Percentiles rank a stretch among this genome's conserved stretches.
Conservation (phyloP, 2,888 invertebrate genomes). For the Tetanocera ferruginea region DNA sequence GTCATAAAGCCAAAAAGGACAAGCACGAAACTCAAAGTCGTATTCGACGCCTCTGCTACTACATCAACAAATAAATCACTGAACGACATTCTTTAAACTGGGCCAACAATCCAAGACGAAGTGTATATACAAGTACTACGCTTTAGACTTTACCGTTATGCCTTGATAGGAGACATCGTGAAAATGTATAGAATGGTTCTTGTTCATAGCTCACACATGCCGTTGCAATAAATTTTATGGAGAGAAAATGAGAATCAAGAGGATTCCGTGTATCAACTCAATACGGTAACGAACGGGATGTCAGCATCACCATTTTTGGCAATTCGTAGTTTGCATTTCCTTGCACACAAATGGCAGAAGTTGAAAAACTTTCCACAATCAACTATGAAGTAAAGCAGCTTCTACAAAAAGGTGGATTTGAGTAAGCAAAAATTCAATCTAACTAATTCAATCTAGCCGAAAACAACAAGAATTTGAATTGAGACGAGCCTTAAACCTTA, state of each 20-base stretch:
- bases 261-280: conserved; percentile 30
- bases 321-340: conserved; percentile 10
- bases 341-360: conserved; percentile 18
- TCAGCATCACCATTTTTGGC: conserved; percentile 35
- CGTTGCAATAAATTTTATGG: background rate
- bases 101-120: too few species aligned
- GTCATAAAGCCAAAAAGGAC: background rate
- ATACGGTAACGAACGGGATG: conserved; percentile 41
- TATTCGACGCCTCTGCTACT: background rate
- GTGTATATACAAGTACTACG: background rate
- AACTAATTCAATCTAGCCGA: conserved; percentile 25
- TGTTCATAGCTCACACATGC: too few species aligned
- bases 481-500: too few species aligned
- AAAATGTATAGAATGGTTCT: too few species aligned
- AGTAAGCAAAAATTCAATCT: conserved; percentile 32
- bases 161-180: too few species aligned
- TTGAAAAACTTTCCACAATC: conserved; percentile 15
- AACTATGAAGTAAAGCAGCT: conserved; percentile 2
- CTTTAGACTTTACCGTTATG: conserved; percentile 1
- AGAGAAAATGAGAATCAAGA: conserved; percentile 18
- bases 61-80: background rate
- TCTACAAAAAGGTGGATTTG: conserved; percentile 28
- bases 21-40: background rate
- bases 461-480: conserved; percentile 2
- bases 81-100: too few species aligned